phyloP scores from a whole-genome alignment of 2,888 invertebrate genomes.

The Hoplodrina ambigua region DNA sequence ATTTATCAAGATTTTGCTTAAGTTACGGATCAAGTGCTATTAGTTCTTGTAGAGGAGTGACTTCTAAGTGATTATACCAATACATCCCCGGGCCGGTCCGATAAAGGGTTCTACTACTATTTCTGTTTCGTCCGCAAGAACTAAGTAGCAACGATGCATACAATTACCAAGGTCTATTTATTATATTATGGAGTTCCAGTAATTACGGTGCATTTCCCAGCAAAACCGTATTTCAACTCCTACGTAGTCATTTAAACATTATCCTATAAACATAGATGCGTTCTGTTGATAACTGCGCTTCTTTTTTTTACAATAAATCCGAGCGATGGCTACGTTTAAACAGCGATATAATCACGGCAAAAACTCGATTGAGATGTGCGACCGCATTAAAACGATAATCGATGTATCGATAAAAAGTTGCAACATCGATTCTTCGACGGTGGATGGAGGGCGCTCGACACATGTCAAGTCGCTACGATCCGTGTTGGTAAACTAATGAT shows the following conservation, averaged over 20 bases:
- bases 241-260: conserved; percentile 51
- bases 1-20: background rate
- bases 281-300: conserved; percentile 57
- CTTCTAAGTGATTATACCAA: conserved; percentile 28
- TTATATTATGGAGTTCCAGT: conserved; percentile 34
- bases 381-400: conserved; percentile 65
- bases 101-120: background rate
- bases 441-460: conserved; percentile 41
- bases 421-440: conserved; percentile 62
- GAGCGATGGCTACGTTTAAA: conserved; percentile 57
- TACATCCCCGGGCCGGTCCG: conserved; percentile 2
- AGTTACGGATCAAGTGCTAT: background rate
- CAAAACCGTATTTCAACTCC: conserved; percentile 49
- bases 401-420: conserved; percentile 68
- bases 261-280: conserved; percentile 54
- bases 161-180: conserved; percentile 29
- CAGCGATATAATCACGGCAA: conserved; percentile 68
- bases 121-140: conserved; percentile 8
- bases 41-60: conserved; percentile 14
- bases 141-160: conserved; percentile 26
- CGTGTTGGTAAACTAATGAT: conserved; percentile 59
- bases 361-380: conserved; percentile 71
- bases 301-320: conserved; percentile 41
- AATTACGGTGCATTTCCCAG: conserved; percentile 38
- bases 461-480: conserved; percentile 44